Conservation (phyloP, 2,113 vertebrate genomes). For the Clarias gariepinus region DNA sequence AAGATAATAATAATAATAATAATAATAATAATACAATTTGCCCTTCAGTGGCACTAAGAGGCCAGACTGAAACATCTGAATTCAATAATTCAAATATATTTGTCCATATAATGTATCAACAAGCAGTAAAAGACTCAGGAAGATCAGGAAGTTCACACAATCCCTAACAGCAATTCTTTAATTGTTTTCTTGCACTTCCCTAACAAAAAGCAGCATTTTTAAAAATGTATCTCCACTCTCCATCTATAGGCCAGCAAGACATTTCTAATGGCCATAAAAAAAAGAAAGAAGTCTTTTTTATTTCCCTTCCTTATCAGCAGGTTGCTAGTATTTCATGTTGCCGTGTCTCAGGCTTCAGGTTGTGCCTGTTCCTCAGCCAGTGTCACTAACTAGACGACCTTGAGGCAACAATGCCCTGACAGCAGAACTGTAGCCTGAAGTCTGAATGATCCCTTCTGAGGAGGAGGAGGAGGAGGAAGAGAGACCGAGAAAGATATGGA, state of each 20-base stretch:
- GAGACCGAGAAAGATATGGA: background rate
- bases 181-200: background rate
- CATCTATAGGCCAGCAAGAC: background rate
- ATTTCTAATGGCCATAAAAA: conserved; percentile 8
- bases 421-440: conserved; percentile 32
- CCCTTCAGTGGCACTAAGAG: too few relatives aligned
- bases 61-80: too few relatives aligned
- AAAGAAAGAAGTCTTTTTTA: conserved; percentile 30
- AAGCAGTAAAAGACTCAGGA: background rate
- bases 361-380: background rate
- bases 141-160: background rate
- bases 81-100: too few relatives aligned
- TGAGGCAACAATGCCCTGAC: conserved; percentile 48
- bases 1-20: too few relatives aligned
- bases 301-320: conserved; percentile 47
- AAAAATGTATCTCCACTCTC: background rate
- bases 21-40: too few relatives aligned
- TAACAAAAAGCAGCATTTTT: background rate
- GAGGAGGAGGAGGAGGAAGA: background rate
- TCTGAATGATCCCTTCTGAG: conserved; percentile 1
- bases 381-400: conserved; percentile 47
- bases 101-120: background rate
- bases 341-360: background rate
- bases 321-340: conserved; percentile 49
- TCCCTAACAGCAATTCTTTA: background rate